Percentiles rank a stretch among this genome's conserved stretches.
These are phyloP conservation scores for Portevinia maculata DNA, from an alignment of 2,888 invertebrate genomes.

Conservation along the genomic window DNA sequence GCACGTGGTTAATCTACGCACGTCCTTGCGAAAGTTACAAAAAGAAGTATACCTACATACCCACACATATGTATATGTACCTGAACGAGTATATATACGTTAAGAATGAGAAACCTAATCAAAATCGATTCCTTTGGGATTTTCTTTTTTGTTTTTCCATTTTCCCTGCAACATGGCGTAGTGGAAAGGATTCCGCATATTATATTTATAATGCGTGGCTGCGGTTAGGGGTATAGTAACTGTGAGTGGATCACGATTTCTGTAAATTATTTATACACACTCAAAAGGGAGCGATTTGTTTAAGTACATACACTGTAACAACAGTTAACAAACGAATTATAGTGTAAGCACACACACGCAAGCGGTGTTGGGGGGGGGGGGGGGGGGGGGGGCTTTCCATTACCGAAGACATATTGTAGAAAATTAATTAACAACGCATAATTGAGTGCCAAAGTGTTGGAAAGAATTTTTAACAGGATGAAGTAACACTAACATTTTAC, in stretches of 20 bases:
- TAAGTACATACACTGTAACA: slow-evolving; percentile 54
- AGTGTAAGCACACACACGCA: slow-evolving; percentile 28
- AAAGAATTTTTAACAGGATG: slow-evolving; percentile 61
- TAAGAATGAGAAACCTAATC: slow-evolving; percentile 73
- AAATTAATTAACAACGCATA: slow-evolving; percentile 71
- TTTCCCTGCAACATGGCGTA: neutral
- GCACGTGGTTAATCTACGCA: slow-evolving; percentile 73
- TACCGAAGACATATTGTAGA: slow-evolving; percentile 63
- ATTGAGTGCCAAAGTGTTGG: slow-evolving; percentile 56
- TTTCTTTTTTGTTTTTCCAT: slow-evolving; percentile 2
- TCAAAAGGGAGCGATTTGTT: slow-evolving; percentile 70
- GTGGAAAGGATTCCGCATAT: neutral
- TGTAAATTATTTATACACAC: slow-evolving; percentile 68
- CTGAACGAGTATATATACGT: slow-evolving; percentile 16
- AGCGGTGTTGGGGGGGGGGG: neutral
- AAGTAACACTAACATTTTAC: neutral
- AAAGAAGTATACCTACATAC: neutral
- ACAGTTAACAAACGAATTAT: slow-evolving; percentile 64
- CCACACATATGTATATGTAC: too few species aligned
- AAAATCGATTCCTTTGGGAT: slow-evolving; percentile 70
- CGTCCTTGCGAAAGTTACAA: slow-evolving; percentile 41
- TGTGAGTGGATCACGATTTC: slow-evolving; percentile 71
- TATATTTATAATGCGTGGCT: slow-evolving; percentile 3
- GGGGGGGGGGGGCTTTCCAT: neutral
- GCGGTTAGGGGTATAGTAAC: slow-evolving; percentile 6